Evolutionary conservation across 2,113 vertebrate genomes (phyloP), one percentile per base, ranked within the genome.

Genomic region (Triplophysa siluroides): DNA sequence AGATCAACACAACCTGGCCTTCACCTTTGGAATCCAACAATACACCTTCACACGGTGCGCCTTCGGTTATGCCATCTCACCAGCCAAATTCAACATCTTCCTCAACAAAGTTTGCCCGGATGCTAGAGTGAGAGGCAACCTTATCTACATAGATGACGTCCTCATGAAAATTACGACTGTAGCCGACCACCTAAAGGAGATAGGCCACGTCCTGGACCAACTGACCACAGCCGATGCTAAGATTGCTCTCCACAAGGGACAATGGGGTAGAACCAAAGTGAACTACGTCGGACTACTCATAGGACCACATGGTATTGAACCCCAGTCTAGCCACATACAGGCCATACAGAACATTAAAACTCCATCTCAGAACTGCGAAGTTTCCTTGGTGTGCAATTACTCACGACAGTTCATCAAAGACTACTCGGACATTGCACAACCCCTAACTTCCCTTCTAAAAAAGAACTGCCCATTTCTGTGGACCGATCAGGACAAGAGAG

Each of bases 1-100:
- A 0, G 50, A 80, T 26, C 70, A 80, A 26, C 62, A 67, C 16
- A 60, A 80, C 2, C 50, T 78, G 47, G 75, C 47, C 0, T 82
- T 78, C 23, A 56, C 60, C 2, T 78, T 78, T 3, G 13, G 1
- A 0, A 63, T 54, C 11, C 2, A 5, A 5, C 67, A 66, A 6
- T 73, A 60, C 50, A 82, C 47, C 41, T 74, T 52, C 1, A 61
- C 18, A 0, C 0, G 14, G 1, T 70, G 64, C 9, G 41, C 43
- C 0, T 71, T 77, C 1, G 58, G 80, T 0, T 71, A 71, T 41
- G 65, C 45, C 1, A 77, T 71, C 14, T 70, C 74, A 2, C 66
- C 43, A 1, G 43, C 45, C 0, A 60, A 73, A n/a, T 78, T 78
- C 16, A 77, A 71, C 26, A 26, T 26, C 26, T n/a, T 26, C 23